These are phyloP conservation scores for Mus spretus DNA, from an alignment of 2,797 vertebrate species.

Conservation along the genomic window DNA sequence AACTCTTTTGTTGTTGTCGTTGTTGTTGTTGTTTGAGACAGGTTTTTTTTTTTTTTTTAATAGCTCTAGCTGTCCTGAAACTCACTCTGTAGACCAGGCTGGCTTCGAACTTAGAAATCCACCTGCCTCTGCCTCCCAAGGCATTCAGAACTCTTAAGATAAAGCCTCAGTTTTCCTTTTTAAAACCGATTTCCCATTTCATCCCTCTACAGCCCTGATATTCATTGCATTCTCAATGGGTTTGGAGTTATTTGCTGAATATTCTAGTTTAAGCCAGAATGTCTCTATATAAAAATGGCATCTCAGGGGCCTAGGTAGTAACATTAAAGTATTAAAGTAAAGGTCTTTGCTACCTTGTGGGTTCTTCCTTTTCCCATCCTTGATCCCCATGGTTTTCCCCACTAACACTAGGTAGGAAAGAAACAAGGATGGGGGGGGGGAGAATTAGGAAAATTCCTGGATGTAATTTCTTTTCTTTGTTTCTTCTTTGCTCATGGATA, in stretches of 20 bases:
- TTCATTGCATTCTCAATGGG: background rate
- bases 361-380: background rate
- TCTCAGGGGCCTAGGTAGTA: slow-evolving; percentile 42
- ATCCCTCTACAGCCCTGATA: background rate
- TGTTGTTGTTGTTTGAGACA: too few relatives aligned
- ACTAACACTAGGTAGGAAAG: background rate
- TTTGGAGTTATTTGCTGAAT: slow-evolving; percentile 30
- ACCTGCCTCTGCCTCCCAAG: too few relatives aligned
- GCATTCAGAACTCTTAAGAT: slow-evolving; percentile 50
- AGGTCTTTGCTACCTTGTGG: background rate
- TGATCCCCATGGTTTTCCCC: background rate
- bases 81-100: too few relatives aligned
- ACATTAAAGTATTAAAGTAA: slow-evolving; percentile 65
- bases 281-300: slow-evolving; percentile 46
- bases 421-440: background rate
- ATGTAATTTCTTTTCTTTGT: background rate
- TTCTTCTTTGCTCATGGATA: background rate
- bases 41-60: too few relatives aligned
- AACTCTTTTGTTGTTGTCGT: background rate
- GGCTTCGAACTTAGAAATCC: too few relatives aligned
- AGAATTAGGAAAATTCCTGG: background rate
- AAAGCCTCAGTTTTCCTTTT: slow-evolving; percentile 5
- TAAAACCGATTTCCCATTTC: slow-evolving; percentile 16
- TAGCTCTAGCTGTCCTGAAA: too few relatives aligned
- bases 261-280: slow-evolving; percentile 12